Percentiles rank a stretch among this genome's conserved stretches.
These are phyloP conservation scores for Chironomus tentans DNA, from an alignment of 2,888 invertebrate species.

Conservation along the genomic window DNA sequence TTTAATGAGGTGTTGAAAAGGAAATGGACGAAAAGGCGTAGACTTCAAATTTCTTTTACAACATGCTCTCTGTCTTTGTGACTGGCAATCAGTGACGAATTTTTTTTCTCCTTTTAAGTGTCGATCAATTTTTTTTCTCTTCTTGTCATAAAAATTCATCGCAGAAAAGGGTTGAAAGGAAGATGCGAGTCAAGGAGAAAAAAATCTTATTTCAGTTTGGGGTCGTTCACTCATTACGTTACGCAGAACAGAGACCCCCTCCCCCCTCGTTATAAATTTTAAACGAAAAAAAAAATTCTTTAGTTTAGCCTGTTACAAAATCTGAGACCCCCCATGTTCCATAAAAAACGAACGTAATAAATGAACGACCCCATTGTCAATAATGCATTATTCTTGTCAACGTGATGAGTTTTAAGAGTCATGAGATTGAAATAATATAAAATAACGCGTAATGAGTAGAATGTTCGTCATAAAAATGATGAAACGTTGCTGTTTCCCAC, in stretches of 20 bases:
- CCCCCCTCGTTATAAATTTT: no score
- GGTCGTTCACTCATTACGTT: no score
- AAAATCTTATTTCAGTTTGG: neutral
- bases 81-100: no score
- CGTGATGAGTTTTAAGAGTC: neutral
- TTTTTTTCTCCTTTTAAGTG: neutral
- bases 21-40: slow-evolving; percentile 11
- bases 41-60: neutral
- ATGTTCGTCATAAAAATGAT: neutral
- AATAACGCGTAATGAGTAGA: neutral
- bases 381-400: neutral
- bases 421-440: neutral
- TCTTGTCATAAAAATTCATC: neutral
- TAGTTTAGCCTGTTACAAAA: no score
- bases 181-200: neutral
- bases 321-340: no score
- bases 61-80: neutral
- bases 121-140: neutral
- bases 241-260: no score
- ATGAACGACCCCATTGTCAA: no score
- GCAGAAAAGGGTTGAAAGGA: neutral
- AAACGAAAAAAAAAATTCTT: no score
- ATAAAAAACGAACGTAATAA: no score
- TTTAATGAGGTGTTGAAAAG: slow-evolving; percentile 11
- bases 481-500: neutral